Base-by-base conservation (phyloP, 2,888 invertebrate species). In the Parthenolecanium corni region DNA sequence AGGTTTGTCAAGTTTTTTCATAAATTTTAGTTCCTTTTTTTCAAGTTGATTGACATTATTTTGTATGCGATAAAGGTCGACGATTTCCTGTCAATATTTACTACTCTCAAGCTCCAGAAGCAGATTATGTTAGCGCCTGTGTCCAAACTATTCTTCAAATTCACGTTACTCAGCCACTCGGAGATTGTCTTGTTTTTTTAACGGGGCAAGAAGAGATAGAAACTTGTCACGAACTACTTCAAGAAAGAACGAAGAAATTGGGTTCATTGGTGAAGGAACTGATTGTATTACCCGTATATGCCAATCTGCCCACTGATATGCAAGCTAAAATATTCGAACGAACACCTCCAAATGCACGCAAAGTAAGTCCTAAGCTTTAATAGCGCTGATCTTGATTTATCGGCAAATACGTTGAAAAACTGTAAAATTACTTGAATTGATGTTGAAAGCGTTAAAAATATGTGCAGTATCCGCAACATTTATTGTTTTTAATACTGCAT, bases 301-400 rank as follows among this genome's bases (percentile, higher is more conserved):
- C 98, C 2, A 97, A 97, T 76, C 78, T 98, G 52, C 98, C 98
- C 0, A 94, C 94, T 70, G 98, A 99, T 70, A 89, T 98, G 89
- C 98, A 98, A 76, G 90, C 94, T 2, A 96, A 96, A 75, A 97
- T 99, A 70, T 99, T 98, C 75, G 91, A 94, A 70, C 95, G 94
- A 0, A 97, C 97, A 0, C 98, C 98, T 44, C 89, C 89, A 9
- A 90, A 92, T 66, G 94, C 97, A 0, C 80, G 98, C 66, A 98
- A 98, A 79, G 82, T 79, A 68, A 64, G 31, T 31, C 9, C 9
- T n/a, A n/a, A n/a, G n/a, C n/a, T n/a, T n/a, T n/a, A n/a, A n/a
- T n/a, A n/a, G n/a, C n/a, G n/a, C n/a, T n/a, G n/a, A n/a, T n/a
- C n/a, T n/a, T n/a, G n/a, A n/a, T n/a, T n/a, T n/a, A n/a, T n/a